These are phyloP conservation scores for Alauda arvensis DNA, from an alignment of 2,797 vertebrate species.

Conservation along the genomic window DNA sequence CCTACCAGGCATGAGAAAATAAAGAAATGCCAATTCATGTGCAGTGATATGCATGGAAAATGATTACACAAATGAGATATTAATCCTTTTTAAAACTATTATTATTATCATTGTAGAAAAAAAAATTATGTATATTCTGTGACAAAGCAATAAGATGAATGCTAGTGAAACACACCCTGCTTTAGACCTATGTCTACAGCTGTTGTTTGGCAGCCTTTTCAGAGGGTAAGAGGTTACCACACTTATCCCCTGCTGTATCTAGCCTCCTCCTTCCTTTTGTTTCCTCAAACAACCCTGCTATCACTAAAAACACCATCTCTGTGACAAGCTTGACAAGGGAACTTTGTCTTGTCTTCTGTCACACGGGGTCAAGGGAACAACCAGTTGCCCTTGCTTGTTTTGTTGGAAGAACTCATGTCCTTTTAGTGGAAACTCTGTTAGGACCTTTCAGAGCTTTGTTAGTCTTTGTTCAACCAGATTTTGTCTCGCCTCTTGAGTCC, in stretches of 20 bases:
- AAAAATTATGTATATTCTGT: background rate
- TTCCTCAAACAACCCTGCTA: slow-evolving; percentile 3
- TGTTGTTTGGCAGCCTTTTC: slow-evolving; percentile 14
- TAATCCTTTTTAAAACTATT: background rate
- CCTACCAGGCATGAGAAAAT: background rate
- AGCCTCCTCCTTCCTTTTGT: slow-evolving; percentile 6
- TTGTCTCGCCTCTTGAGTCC: background rate
- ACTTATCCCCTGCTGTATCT: background rate
- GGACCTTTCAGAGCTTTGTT: slow-evolving; percentile 23
- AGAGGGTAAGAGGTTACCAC: slow-evolving; percentile 34
- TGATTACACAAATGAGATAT: background rate
- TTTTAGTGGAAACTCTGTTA: background rate
- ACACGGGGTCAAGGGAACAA: slow-evolving; percentile 30
- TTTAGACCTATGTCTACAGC: background rate
- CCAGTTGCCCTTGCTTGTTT: slow-evolving; percentile 4
- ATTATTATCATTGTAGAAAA: background rate
- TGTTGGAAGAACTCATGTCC: slow-evolving; percentile 7
- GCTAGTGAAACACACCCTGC: background rate
- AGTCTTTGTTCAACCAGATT: slow-evolving; percentile 15
- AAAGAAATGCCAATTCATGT: background rate
- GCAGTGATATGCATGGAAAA: background rate
- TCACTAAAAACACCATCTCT: slow-evolving; percentile 1
- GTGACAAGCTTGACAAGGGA: slow-evolving; percentile 27
- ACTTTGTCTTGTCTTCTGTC: slow-evolving; percentile 27
- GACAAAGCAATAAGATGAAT: background rate